phyloP scores from a whole-genome alignment of 2,888 invertebrate genomes.

The Fissipunctia ypsillon region DNA sequence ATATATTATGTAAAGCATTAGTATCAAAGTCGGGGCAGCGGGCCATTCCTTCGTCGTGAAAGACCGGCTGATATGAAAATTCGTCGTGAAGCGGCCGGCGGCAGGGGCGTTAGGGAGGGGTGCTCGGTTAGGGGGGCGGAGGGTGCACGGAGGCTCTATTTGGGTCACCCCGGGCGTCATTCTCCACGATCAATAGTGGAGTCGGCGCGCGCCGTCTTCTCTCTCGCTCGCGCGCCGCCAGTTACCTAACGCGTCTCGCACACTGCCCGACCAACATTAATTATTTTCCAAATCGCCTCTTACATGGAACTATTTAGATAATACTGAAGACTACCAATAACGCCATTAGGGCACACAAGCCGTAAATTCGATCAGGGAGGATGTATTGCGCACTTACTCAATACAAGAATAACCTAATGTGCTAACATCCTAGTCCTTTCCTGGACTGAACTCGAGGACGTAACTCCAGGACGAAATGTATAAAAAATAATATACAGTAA shows the following conservation, averaged over 20 bases:
- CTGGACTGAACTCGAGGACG: constrained; percentile 62
- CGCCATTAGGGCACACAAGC: constrained; percentile 33
- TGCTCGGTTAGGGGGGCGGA: constrained; percentile 77
- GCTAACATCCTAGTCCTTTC: constrained; percentile 64
- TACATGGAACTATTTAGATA: constrained; percentile 78
- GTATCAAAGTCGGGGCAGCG: constrained; percentile 80
- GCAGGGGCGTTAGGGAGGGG: constrained; percentile 76
- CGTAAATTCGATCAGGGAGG: constrained; percentile 52
- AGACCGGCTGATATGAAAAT: constrained; percentile 89
- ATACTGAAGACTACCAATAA: constrained; percentile 69
- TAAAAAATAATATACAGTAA: constrained; percentile 68
- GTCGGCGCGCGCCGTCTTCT: constrained; percentile 87
- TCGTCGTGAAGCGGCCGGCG: constrained; percentile 84
- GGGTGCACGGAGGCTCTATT: constrained; percentile 88
- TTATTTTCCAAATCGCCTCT: constrained; percentile 83
- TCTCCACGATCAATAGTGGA: constrained; percentile 88
- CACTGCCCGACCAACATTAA: constrained; percentile 86
- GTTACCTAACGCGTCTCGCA: constrained; percentile 88
- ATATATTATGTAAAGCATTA: constrained; percentile 84
- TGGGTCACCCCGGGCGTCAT: constrained; percentile 91
- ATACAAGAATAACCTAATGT: constrained; percentile 23
- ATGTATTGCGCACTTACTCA: constrained; percentile 17
- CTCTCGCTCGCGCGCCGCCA: constrained; percentile 83
- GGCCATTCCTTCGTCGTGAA: constrained; percentile 84
- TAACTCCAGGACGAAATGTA: constrained; percentile 75